Conservation (phyloP, 2,888 invertebrate genomes). For the Trissolcus brochymenae region DNA sequence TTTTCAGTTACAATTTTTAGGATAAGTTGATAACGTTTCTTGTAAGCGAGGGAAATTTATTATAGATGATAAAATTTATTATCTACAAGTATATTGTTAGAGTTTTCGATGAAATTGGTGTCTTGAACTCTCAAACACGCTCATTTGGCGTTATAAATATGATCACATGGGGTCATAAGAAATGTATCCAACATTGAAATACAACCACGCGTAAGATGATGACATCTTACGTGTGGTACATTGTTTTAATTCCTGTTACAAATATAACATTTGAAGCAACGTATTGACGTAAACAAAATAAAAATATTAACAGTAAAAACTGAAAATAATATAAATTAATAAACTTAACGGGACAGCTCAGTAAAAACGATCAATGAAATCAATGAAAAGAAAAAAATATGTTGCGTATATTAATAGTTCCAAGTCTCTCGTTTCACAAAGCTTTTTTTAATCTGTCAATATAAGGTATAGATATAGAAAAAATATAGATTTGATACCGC, state of each 20-base stretch:
- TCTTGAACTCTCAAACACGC: slow-evolving; percentile 54
- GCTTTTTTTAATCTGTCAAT: no score
- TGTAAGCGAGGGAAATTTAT: no score
- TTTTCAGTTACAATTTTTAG: no score
- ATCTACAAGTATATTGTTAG: neutral
- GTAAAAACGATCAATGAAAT: no score
- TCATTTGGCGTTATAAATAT: slow-evolving; percentile 46
- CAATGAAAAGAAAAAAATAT: no score
- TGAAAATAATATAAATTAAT: neutral
- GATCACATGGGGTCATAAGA: neutral
- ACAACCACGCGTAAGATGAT: slow-evolving; percentile 21
- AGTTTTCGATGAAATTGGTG: slow-evolving; percentile 42
- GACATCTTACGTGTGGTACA: no score
- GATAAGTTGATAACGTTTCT: no score
- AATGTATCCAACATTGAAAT: slow-evolving; percentile 28
- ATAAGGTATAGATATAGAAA: no score
- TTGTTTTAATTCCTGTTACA: neutral
- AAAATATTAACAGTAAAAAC: neutral
- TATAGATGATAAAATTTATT: neutral
- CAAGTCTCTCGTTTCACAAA: no score
- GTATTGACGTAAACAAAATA: slow-evolving; percentile 1
- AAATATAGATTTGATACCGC: no score
- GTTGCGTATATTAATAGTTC: no score
- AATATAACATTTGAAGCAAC: slow-evolving; percentile 1
- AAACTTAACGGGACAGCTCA: neutral